These are phyloP conservation scores for Molorchus minor DNA, from an alignment of 2,888 invertebrate genomes.

Conservation along the genomic window DNA sequence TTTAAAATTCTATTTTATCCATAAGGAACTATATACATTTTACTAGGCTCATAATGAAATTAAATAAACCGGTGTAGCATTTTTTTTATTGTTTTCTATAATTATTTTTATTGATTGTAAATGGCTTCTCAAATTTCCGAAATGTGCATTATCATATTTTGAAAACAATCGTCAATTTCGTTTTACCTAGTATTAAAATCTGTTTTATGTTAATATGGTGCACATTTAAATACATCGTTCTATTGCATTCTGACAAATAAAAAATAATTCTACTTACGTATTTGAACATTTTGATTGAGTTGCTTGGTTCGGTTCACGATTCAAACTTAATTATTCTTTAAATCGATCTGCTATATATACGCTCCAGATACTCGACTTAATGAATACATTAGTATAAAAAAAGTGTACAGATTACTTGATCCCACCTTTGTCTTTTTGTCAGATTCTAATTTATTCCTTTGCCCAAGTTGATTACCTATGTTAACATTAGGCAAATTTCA, in stretches of 20 bases:
- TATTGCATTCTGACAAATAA: background rate
- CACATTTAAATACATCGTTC: too few relatives aligned
- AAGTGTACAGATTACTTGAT: background rate
- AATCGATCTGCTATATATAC: slow-evolving; percentile 2
- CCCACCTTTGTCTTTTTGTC: background rate
- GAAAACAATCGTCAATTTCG: background rate
- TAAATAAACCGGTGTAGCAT: background rate
- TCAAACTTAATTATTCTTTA: slow-evolving; percentile 1
- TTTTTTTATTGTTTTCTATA: background rate
- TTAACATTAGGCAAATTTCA: background rate
- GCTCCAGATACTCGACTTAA: background rate
- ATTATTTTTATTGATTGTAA: background rate
- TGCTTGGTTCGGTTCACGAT: slow-evolving; percentile 9
- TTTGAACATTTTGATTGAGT: slow-evolving; percentile 14
- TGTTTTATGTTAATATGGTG: background rate
- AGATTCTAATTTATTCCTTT: background rate
- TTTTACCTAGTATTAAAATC: background rate
- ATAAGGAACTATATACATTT: background rate
- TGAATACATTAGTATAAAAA: slow-evolving; percentile 9
- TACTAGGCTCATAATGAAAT: background rate
- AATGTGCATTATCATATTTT: background rate
- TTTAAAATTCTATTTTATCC: background rate
- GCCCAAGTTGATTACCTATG: background rate
- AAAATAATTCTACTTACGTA: slow-evolving; percentile 9
- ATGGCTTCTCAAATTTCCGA: background rate